Base-by-base conservation (phyloP, 1,140 invertebrate species). In the Anoplolepis gracilipes region DNA sequence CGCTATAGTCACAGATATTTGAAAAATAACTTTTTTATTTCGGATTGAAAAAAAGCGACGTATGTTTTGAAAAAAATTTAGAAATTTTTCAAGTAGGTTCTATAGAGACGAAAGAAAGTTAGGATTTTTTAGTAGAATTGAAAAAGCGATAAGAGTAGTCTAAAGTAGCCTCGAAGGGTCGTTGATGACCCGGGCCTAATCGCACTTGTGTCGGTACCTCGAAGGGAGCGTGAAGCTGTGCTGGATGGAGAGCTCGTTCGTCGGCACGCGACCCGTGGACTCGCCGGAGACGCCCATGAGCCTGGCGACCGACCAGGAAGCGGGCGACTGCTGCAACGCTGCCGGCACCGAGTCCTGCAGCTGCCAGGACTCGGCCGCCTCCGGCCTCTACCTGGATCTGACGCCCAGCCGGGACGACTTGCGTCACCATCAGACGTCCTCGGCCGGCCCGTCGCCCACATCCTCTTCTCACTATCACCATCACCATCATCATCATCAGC, bases 171-270 rank as follows among this genome's bases (percentile, higher is more conserved):
- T 36, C 30, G 33, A 53, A 77, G 70, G 64, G 46, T 65, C 49
- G 36, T 16, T 55, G 8, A 46, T 42, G 64, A 53, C 39, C 53
- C 62, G 25, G 77, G 75, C 76, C 64, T 69, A 85, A 81, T 78
- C 65, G 67, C 78, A 82, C 72, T 82, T 82, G 65, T 81, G n/a
- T 59, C 78, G 78, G 53, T 67, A 90, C 65, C 81, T 72, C 87
- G 93, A 95, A 92, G 95, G 95, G 87, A 95, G 95, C 88, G 94
- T 94, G 81, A 95, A 95, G 86, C 92, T 96, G 87, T 98, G 97
- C 93, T 98, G 98, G 98, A 96, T 98, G 93, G 98, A 98, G 93
- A 98, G 97, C 94, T 98, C 97, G 84, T 98, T 98, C 95, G 98
- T 98, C 85, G 97, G 98, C 86, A 97, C 97, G 88, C 96, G 97